Evolutionary conservation across 2,797 vertebrate species (phyloP).

Genomic region (Rhynchotus rufescens): DNA sequence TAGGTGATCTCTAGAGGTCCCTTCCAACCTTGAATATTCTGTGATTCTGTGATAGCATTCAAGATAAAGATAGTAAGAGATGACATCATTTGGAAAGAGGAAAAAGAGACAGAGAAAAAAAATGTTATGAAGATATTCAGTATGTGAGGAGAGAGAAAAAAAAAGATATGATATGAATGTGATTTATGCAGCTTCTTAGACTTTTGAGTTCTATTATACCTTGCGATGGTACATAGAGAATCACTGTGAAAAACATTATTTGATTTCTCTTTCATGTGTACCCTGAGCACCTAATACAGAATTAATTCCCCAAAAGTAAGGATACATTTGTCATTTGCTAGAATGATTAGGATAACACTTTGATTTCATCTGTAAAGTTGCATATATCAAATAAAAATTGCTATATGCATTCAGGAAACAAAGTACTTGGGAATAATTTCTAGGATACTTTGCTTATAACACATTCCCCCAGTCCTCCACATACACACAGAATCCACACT

Average conservation of each 20-base stretch:
- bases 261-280: neutral
- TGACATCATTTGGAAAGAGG: neutral
- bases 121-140: neutral
- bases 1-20: too few relatives aligned
- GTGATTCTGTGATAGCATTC: too few relatives aligned
- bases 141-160: neutral
- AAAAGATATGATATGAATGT: neutral
- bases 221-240: neutral
- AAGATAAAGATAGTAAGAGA: neutral
- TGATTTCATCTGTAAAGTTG: neutral
- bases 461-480: fast-evolving
- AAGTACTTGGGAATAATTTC: neutral
- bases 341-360: neutral
- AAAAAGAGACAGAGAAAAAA: neutral
- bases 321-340: neutral
- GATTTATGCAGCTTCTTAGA: neutral
- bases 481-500: neutral
- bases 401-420: neutral
- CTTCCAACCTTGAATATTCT: too few relatives aligned
- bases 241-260: neutral
- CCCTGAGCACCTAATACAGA: neutral
- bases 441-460: neutral
- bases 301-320: neutral
- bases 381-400: neutral
- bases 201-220: neutral